Base-by-base conservation (phyloP, 2,797 vertebrate genomes). In the Microtus obscurus region DNA sequence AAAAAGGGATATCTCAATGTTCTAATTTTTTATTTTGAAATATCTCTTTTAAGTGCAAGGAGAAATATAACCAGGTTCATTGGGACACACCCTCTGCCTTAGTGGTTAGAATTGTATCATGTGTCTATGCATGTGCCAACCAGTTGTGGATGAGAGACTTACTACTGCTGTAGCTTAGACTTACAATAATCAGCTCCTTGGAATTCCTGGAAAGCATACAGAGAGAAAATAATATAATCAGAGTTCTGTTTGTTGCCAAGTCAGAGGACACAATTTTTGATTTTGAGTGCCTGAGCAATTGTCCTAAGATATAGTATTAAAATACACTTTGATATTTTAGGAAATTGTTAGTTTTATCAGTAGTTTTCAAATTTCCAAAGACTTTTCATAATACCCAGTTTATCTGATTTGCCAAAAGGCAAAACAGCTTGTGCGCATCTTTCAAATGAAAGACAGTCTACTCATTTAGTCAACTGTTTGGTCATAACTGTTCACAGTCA, bases 361-460 rank as follows among this genome's bases (percentile, higher is more conserved):
- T 67, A 77, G 51, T 88, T 48, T 37, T 89, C 63, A 65, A 5
- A 74, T 79, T 91, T 89, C 31, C 63, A 45, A 87, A 81, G n/a
- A 74, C 51, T 76, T 94, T 93, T 90, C n/a, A 89, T 53, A 89
- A 67, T 76, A n/a, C 8, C 59, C 71, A 83, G 19, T 85, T 94
- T n/a, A 93, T 45, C 45, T 87, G 83, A 80, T 83, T 63, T 95
- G 31, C 48, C 56, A 94, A 95, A 95, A 74, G 65, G 11, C 37
- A 86, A 89, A 83, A 43, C 5, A 90, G 2, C 4, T 93, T 93
- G 40, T n/a, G 61, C 31, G 51, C 77, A 65, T 79, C 73, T 77
- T 88, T 90, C 81, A 92, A n/a, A 76, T 87, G 21, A 96, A 88
- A 90, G 51, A 79, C 10, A 51, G 4, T 76, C 4, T 37, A 78